Base-by-base conservation (phyloP, 2,888 invertebrate genomes). In the Ectropis crepuscularia region DNA sequence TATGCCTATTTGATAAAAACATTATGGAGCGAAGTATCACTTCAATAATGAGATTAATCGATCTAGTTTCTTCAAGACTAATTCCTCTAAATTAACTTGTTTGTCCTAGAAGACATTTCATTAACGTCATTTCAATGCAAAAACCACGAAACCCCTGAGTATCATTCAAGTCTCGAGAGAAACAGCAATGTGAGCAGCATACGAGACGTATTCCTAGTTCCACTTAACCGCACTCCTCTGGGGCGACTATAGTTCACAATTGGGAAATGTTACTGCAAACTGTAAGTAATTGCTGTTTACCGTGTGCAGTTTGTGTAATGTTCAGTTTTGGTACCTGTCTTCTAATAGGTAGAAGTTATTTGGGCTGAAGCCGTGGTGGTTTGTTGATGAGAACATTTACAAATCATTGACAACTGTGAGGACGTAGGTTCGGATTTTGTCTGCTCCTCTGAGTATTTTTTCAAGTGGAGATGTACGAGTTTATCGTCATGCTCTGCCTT, bases 191-290 rank as follows among this genome's bases (percentile, higher is more conserved):
- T 45, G 46, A 8, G 61, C 68, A 65, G 67, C 76, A 77, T 78
- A 74, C 75, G 74, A 71, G 71, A 74, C 47, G 28, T 47, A 28
- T 16, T 51, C 16, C 7, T 11, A 81, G 82, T 79, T 82, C 79
- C 74, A 74, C 77, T 75, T 77, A 78, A 79, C 79, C 80, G 70
- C 79, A 73, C 71, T 36, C 47, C 69, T 70, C 64, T 73, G 72
- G 65, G 70, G 67, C 63, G 69, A 57, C 64, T 70, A 70, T 70
- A 76, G 72, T 70, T 76, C 69, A 68, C 68, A 65, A 63, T 70
- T 69, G 61, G 68, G 45, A 59, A 43, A 54, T 54, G 49, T 54
- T 61, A 54, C 43, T 54, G 54, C 54, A 49, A 61, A 61, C 60
- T 60, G 48, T 16, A 53, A 48, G 60, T 55, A 55, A 55, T 55